A percentile compares a stretch with the other conserved stretches of the same genome.
These are phyloP conservation scores for Camponotus pennsylvanicus DNA, from an alignment of 1,140 invertebrate genomes.

Conservation along the genomic window DNA sequence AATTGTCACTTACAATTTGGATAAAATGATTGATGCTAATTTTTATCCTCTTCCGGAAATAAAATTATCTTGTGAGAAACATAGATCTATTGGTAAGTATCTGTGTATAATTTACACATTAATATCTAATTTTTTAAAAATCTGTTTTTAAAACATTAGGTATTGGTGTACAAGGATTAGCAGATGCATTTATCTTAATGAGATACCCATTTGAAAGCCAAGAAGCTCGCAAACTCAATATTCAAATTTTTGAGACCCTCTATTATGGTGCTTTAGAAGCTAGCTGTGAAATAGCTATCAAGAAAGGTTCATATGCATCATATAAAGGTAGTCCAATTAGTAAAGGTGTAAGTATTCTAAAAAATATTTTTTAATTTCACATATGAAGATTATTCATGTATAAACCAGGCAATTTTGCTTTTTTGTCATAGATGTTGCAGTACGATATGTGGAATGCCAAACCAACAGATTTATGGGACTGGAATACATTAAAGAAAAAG, in stretches of 20 bases:
- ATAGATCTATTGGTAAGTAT: constrained; percentile 94
- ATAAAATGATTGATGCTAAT: constrained; percentile 99
- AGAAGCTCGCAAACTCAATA: constrained; percentile 95
- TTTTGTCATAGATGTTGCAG: constrained; percentile 92
- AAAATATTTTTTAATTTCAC: background rate
- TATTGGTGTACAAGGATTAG: constrained; percentile 98
- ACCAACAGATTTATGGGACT: constrained; percentile 96
- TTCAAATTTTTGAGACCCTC: constrained; percentile 99
- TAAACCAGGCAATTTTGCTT: background rate
- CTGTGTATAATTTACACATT: background rate
- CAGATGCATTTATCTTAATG: constrained; percentile 98
- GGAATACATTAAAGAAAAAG: constrained; percentile 93
- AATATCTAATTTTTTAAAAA: constrained; percentile 1
- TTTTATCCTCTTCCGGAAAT: constrained; percentile 97
- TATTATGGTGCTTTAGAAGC: constrained; percentile 99
- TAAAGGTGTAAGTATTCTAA: constrained; percentile 90
- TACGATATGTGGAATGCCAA: constrained; percentile 99
- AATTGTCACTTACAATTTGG: constrained; percentile 96
- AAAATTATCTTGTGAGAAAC: constrained; percentile 94
- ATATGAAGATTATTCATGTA: background rate
- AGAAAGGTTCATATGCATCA: constrained; percentile 95
- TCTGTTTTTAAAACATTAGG: constrained; percentile 59
- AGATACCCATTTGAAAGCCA: constrained; percentile 95
- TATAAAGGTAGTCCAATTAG: constrained; percentile 97
- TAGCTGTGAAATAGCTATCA: constrained; percentile 97